A percentile compares a stretch with the other conserved stretches of the same genome.
phyloP scores from a whole-genome alignment of 2,797 vertebrate genomes.

The Galago senegalensis region DNA sequence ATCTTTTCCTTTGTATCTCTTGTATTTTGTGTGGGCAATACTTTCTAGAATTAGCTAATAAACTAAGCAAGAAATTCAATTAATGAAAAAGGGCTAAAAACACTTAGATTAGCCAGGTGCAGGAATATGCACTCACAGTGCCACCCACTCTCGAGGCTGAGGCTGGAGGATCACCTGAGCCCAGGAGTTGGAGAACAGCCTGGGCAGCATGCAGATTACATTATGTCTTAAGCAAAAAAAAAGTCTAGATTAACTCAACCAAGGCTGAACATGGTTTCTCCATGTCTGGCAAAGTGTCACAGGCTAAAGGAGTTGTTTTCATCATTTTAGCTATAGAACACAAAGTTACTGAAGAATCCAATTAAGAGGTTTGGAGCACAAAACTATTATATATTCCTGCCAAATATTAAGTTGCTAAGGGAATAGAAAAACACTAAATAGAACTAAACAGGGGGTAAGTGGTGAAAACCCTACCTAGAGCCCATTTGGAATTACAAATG shows the following conservation, averaged over 20 bases:
- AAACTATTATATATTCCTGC: constrained; percentile 52
- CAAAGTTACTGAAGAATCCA: constrained; percentile 58
- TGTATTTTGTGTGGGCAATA: constrained; percentile 51
- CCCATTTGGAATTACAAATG: constrained; percentile 32
- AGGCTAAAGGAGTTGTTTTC: neutral
- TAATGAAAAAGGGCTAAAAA: constrained; percentile 4
- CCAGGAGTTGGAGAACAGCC: neutral
- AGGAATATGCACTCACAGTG: neutral
- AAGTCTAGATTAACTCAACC: constrained; percentile 39
- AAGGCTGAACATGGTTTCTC: constrained; percentile 8
- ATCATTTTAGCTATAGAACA: constrained; percentile 46
- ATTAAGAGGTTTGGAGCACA: constrained; percentile 36
- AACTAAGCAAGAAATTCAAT: constrained; percentile 61
- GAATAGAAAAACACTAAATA: constrained; percentile 32
- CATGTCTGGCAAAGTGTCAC: constrained; percentile 12
- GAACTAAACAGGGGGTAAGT: constrained; percentile 22
- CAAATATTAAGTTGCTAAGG: constrained; percentile 58
- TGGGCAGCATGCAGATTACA: neutral
- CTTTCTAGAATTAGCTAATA: constrained; percentile 47
- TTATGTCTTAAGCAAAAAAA: neutral
- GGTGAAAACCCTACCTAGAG: constrained; percentile 31
- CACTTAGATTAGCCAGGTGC: neutral
- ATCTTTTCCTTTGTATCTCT: constrained; percentile 35
- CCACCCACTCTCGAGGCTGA: neutral
- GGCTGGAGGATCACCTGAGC: neutral